Evolutionary conservation across 64 coral and sea anemone species (phyloP).

Genomic region (Actinia equina): DNA sequence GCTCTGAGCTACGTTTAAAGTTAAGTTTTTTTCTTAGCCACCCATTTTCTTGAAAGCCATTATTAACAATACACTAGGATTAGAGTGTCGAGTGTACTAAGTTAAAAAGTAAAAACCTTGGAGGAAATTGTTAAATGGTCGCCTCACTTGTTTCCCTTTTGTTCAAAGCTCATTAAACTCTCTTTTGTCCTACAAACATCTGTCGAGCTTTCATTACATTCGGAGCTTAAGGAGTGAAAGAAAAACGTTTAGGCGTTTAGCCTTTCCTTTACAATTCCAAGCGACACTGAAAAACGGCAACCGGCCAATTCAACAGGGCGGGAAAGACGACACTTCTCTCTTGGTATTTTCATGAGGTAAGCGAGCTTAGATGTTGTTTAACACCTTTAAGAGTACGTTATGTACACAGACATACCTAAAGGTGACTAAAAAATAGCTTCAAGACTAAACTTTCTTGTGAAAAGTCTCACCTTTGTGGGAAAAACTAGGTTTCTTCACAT

Average conservation of each 20-base stretch:
- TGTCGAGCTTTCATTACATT: slow-evolving; percentile 15
- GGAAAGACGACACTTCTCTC: neutral
- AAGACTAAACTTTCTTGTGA: neutral
- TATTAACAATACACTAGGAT: neutral
- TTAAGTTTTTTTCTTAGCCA: neutral
- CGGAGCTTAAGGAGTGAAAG: neutral
- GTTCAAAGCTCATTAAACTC: slow-evolving; percentile 26
- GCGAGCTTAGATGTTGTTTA: neutral
- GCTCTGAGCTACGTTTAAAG: neutral
- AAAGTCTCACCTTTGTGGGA: neutral
- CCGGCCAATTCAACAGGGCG: neutral
- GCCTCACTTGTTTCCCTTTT: slow-evolving; percentile 11
- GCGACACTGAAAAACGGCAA: neutral
- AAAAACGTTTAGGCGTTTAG: neutral
- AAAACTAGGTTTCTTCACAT: neutral
- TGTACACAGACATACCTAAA: neutral
- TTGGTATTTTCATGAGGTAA: neutral
- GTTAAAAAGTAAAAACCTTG: neutral
- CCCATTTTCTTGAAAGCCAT: neutral
- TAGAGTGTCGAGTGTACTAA: slow-evolving; percentile 15
- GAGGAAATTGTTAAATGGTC: slow-evolving; percentile 15
- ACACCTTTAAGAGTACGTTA: neutral
- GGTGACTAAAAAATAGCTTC: neutral
- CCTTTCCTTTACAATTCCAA: neutral
- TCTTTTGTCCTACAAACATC: slow-evolving; percentile 24